These are phyloP conservation scores for Echeneis naucrates DNA, from an alignment of 2,797 vertebrate species.

Conservation along the genomic window DNA sequence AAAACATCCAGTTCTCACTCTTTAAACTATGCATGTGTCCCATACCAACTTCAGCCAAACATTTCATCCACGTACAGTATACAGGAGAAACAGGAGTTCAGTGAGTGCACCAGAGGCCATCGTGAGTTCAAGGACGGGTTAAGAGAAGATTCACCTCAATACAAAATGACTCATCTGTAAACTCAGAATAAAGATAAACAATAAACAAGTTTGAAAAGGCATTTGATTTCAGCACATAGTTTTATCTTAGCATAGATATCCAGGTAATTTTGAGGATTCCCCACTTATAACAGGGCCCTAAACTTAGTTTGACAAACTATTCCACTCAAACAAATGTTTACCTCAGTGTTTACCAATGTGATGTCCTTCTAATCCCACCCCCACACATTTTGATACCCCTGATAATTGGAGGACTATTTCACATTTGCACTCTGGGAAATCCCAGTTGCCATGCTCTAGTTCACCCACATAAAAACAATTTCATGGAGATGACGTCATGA, in stretches of 20 bases:
- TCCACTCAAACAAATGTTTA: conserved; percentile 62
- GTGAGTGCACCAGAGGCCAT: conserved; percentile 8
- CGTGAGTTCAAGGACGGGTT: not conserved
- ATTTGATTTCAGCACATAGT: not conserved
- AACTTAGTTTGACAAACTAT: conserved; percentile 57
- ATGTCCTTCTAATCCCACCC: conserved; percentile 55
- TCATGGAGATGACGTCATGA: conserved; percentile 55
- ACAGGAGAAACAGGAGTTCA: conserved; percentile 20
- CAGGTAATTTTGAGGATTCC: conserved; percentile 17
- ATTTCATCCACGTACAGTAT: conserved; percentile 1
- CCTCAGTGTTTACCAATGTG: conserved; percentile 53
- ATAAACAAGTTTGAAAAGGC: not conserved
- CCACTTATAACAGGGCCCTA: not conserved
- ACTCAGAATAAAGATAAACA: conserved; percentile 20
- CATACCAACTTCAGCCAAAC: conserved; percentile 2
- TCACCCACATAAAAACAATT: conserved; percentile 68
- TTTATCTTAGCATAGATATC: conserved; percentile 4
- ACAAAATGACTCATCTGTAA: conserved; percentile 21
- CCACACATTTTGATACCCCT: conserved; percentile 38
- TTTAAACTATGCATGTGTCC: conserved; percentile 36
- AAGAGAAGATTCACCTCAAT: conserved; percentile 5
- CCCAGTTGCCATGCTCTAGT: conserved; percentile 66
- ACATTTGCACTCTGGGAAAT: conserved; percentile 61
- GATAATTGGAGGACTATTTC: conserved; percentile 63
- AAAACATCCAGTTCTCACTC: conserved; percentile 31